Conservation (phyloP, 2,797 vertebrate species). For the Smutsia gigantea region DNA sequence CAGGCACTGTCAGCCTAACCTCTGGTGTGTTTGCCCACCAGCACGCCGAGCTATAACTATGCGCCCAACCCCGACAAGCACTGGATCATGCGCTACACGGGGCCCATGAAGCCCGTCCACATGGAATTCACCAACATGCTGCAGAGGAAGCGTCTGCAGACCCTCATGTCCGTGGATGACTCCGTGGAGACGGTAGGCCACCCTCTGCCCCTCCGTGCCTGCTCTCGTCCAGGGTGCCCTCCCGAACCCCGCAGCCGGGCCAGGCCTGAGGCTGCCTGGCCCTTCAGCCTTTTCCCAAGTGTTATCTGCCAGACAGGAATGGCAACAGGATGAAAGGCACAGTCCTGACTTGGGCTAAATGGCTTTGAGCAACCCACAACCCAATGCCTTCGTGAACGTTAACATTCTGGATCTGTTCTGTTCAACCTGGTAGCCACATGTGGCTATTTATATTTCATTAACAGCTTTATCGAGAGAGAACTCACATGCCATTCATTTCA, state of each 20-base stretch:
- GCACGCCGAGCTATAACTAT: constrained; percentile 98
- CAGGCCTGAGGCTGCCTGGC: neutral
- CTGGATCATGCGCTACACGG: constrained; percentile 99
- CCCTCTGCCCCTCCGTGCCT: neutral
- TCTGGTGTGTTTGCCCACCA: constrained; percentile 76
- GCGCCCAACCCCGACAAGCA: constrained; percentile 98
- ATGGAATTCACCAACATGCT: constrained; percentile 99
- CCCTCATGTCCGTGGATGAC: constrained; percentile 96
- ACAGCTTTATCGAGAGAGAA: neutral
- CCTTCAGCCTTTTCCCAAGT: fast-evolving
- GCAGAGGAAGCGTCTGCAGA: constrained; percentile 96
- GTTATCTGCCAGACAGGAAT: fast-evolving
- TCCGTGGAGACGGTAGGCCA: constrained; percentile 93
- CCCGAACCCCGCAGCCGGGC: neutral
- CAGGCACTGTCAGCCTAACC: neutral
- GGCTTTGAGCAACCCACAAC: fast-evolving
- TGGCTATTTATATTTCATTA: fast-evolving
- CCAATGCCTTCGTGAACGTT: fast-evolving
- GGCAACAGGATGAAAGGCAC: neutral
- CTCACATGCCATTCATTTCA: fast-evolving
- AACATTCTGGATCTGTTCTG: fast-evolving
- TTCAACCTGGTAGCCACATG: fast-evolving
- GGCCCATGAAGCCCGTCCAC: constrained; percentile 97
- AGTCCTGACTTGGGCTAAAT: no score
- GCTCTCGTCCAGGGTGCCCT: fast-evolving